Percentiles rank a stretch among this genome's conserved stretches.
Evolutionary conservation across 2,888 invertebrate species (phyloP).

Genomic region (Lagria hirta): DNA sequence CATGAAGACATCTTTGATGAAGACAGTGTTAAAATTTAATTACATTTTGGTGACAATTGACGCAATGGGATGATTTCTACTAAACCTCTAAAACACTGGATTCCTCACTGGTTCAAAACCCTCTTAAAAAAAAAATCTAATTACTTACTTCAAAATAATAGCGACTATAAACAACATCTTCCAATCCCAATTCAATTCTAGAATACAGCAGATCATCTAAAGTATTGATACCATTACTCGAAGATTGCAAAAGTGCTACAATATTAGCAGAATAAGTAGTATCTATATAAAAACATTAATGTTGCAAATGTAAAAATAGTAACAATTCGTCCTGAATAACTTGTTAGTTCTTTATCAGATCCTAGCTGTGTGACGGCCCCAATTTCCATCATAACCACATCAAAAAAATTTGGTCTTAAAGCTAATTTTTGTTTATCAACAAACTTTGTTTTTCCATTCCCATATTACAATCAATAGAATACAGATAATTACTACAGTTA

Average conservation of each 20-base stretch:
- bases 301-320: constrained; percentile 46
- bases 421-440: constrained; percentile 1
- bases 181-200: constrained; percentile 63
- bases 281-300: constrained; percentile 63
- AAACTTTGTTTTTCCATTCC: constrained; percentile 43
- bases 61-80: no score
- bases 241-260: constrained; percentile 66
- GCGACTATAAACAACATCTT: constrained; percentile 59
- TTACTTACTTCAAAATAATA: constrained; percentile 66
- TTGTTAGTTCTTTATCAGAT: constrained; percentile 52
- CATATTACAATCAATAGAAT: constrained; percentile 41
- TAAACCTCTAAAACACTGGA: no score
- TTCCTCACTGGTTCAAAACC: no score
- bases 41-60: no score
- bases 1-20: no score
- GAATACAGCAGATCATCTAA: constrained; percentile 60
- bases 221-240: constrained; percentile 60
- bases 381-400: constrained; percentile 51
- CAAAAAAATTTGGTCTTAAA: constrained; percentile 38
- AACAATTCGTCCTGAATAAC: constrained; percentile 54
- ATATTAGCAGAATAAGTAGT: constrained; percentile 70
- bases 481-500: constrained; percentile 42
- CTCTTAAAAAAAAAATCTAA: no score
- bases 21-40: no score
- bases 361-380: constrained; percentile 58